phyloP scores from a whole-genome alignment of 2,113 vertebrate species.

The Perca flavescens region DNA sequence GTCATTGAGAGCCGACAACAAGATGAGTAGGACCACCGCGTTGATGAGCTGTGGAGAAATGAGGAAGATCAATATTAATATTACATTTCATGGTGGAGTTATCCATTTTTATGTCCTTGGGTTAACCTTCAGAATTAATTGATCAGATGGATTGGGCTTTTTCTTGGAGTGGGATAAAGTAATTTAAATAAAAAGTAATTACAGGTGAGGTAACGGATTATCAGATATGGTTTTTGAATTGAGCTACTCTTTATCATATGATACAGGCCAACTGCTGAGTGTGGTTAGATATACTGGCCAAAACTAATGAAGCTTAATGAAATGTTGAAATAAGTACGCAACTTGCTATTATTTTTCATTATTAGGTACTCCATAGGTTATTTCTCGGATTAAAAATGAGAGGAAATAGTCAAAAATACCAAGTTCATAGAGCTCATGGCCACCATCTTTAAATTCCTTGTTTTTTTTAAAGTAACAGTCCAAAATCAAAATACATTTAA shows the following conservation, averaged over 20 bases:
- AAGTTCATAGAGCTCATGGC: background rate
- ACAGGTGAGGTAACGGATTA: background rate
- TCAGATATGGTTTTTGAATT: background rate
- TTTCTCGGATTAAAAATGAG: background rate
- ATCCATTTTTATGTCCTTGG: background rate
- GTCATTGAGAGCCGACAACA: constrained; percentile 92
- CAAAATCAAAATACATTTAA: background rate
- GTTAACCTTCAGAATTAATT: background rate
- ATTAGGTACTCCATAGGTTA: background rate
- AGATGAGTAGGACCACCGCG: constrained; percentile 91
- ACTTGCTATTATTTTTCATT: background rate
- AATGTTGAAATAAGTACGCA: background rate
- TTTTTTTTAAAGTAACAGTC: background rate
- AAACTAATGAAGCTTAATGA: background rate
- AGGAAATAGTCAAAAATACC: background rate
- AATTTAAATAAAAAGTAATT: background rate
- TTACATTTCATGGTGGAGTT: background rate
- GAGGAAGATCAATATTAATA: constrained; percentile 20
- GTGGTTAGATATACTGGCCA: background rate
- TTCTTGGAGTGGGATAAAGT: background rate
- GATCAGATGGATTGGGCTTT: background rate
- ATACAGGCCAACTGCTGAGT: background rate
- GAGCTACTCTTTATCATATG: too few relatives aligned
- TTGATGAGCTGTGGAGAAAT: constrained; percentile 90
- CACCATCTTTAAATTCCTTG: background rate